These are phyloP conservation scores for Botrylloides violaceus DNA, from an alignment of 23 tunicate species.

Conservation along the genomic window DNA sequence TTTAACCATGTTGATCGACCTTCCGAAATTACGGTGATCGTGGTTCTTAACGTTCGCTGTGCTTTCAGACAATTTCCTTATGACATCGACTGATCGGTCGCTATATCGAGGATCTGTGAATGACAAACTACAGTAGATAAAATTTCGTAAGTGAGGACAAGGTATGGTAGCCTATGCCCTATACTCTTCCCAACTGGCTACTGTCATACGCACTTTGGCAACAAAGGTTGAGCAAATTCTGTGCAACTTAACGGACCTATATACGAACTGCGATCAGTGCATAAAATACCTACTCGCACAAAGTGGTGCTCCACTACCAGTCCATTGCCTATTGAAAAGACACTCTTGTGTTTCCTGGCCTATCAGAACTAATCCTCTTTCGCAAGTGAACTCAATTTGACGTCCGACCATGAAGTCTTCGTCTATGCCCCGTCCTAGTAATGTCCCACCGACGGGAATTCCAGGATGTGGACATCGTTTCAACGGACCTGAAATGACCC, in stretches of 20 bases:
- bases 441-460: slow-evolving; percentile 38
- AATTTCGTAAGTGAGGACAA: no score
- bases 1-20: not conserved
- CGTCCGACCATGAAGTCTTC: slow-evolving; percentile 22
- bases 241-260: no score
- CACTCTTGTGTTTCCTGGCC: slow-evolving; percentile 48
- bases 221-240: no score
- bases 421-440: not conserved
- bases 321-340: slow-evolving; percentile 58
- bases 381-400: slow-evolving; percentile 32
- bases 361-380: slow-evolving; percentile 36
- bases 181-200: no score
- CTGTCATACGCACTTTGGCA: no score
- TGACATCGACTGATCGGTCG: slow-evolving; percentile 31
- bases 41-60: slow-evolving; percentile 15
- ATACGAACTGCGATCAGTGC: no score
- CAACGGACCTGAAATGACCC: not conserved
- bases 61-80: slow-evolving; percentile 27
- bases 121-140: not conserved
- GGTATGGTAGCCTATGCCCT: no score
- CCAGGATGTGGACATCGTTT: slow-evolving; percentile 63
- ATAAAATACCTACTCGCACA: slow-evolving; percentile 53
- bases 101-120: slow-evolving; percentile 47
- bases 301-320: slow-evolving; percentile 52
- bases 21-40: not conserved